These are phyloP conservation scores for Erynnis tages DNA, from an alignment of 2,888 invertebrate genomes.

Conservation along the genomic window DNA sequence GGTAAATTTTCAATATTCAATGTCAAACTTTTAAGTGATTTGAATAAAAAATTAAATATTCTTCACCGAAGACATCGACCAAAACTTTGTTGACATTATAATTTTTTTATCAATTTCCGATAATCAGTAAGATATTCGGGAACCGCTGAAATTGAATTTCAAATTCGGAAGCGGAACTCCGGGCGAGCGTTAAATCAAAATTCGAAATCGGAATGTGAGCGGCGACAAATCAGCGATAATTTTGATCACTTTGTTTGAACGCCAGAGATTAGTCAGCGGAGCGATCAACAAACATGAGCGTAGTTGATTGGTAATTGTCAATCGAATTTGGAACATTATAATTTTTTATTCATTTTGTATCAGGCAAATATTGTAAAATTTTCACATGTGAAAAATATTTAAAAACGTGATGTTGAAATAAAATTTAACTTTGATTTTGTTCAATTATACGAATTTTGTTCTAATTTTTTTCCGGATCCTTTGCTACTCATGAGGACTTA, in stretches of 20 bases:
- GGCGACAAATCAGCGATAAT: constrained; percentile 34
- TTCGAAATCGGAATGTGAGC: constrained; percentile 33
- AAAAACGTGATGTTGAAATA: no score
- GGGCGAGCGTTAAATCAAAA: constrained; percentile 28
- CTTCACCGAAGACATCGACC: not conserved
- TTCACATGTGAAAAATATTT: no score
- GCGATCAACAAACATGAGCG: constrained; percentile 1
- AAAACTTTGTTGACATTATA: constrained; percentile 12
- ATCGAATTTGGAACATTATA: no score
- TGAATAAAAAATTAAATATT: not conserved
- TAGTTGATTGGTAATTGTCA: not conserved
- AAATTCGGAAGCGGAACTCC: constrained; percentile 20
- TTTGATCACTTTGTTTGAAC: constrained; percentile 25
- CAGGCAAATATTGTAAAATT: no score
- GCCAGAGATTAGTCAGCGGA: constrained; percentile 15
- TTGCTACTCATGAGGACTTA: no score
- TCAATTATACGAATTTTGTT: no score
- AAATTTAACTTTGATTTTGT: no score
- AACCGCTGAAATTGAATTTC: constrained; percentile 21
- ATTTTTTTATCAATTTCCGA: constrained; percentile 18
- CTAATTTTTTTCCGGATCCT: no score
- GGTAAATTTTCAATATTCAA: not conserved
- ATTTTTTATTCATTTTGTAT: no score
- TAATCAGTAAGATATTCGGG: constrained; percentile 15
- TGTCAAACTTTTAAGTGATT: constrained; percentile 4